Percentiles rank a stretch among this genome's conserved stretches.
Conservation (phyloP, 2,113 vertebrate species). For the Corydoras maculifer region DNA sequence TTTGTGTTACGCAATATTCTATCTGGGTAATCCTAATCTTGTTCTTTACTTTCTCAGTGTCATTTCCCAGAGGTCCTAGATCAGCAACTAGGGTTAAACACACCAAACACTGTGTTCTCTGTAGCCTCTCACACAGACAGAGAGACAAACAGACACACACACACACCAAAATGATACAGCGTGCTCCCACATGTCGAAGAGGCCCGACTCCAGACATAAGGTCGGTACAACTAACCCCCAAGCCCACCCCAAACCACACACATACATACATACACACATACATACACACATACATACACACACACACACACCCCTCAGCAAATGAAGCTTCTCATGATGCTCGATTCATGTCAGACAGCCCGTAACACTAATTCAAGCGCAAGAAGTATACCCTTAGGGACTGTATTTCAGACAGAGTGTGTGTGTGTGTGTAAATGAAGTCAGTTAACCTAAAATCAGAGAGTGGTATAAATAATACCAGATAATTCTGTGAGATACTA, state of each 20-base stretch:
- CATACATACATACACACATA: slow-evolving; percentile 6
- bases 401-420: slow-evolving; percentile 2
- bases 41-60: neutral
- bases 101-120: neutral
- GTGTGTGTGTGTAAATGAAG: neutral
- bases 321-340: too few relatives aligned
- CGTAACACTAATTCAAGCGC: neutral
- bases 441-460: neutral
- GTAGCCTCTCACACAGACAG: neutral
- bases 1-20: too few relatives aligned
- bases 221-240: too few relatives aligned
- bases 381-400: neutral
- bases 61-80: neutral
- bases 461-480: too few relatives aligned
- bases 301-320: slow-evolving; percentile 27
- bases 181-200: neutral
- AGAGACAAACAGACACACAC: neutral
- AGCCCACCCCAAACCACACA: too few relatives aligned
- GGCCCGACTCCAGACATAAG: too few relatives aligned
- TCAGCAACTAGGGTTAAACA: neutral
- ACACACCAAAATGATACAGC: neutral
- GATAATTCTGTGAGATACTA: too few relatives aligned
- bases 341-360: too few relatives aligned
- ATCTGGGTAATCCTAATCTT: too few relatives aligned
- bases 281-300: neutral